Percentiles rank a stretch among this genome's conserved stretches.
Evolutionary conservation across 1,140 invertebrate species (phyloP).

Genomic region (Ganaspis sp.): DNA sequence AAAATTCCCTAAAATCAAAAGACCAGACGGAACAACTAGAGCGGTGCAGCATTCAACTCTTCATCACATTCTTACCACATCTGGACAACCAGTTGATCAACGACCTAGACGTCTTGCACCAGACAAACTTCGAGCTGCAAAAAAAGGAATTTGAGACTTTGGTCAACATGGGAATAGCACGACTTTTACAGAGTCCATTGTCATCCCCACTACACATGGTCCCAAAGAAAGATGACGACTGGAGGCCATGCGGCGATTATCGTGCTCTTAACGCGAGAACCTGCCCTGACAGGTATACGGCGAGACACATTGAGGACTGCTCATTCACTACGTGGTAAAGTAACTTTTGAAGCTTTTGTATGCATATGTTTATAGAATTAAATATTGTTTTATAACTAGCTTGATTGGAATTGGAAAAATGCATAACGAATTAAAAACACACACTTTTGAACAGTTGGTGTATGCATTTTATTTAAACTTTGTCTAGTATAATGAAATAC

Average conservation of each 20-base stretch:
- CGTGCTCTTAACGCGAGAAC: not conserved
- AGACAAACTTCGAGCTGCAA: conserved; percentile 57
- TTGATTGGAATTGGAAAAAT: too few relatives aligned
- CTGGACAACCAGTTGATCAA: conserved; percentile 66
- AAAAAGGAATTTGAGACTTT: conserved; percentile 67
- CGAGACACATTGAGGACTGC: not conserved
- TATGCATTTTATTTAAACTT: too few relatives aligned
- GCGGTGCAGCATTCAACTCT: not conserved
- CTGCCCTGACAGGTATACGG: too few relatives aligned
- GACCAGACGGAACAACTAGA: conserved; percentile 35
- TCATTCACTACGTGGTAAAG: not conserved
- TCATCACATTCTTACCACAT: conserved; percentile 31
- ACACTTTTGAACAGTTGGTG: too few relatives aligned
- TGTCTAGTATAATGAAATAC: too few relatives aligned
- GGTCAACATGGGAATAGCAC: conserved; percentile 44
- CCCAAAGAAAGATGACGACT: not conserved
- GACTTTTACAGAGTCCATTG: not conserved
- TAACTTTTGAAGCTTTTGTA: too few relatives aligned
- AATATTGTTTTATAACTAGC: too few relatives aligned
- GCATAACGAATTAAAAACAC: too few relatives aligned
- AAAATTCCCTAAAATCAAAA: not conserved
- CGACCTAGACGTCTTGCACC: conserved; percentile 66
- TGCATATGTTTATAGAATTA: too few relatives aligned
- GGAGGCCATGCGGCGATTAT: not conserved
- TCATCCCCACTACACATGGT: not conserved